Percentiles rank a stretch among this genome's conserved stretches.
Evolutionary conservation across 2,888 invertebrate species (phyloP).

Genomic region (Bellardia bayeri): DNA sequence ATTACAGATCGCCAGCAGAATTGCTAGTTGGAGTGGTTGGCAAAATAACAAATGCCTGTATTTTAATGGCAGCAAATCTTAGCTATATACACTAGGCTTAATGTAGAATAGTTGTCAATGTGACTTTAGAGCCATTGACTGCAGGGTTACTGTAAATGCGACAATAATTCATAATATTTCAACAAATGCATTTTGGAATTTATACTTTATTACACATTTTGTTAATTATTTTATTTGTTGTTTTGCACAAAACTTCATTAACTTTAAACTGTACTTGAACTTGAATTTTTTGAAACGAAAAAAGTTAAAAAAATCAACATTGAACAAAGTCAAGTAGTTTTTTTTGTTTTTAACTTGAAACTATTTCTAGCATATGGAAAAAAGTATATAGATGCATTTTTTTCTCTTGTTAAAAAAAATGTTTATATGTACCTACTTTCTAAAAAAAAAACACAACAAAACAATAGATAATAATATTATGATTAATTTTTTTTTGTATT

Average conservation of each 20-base stretch:
- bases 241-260: not conserved
- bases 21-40: too few relatives aligned
- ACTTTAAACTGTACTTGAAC: conserved; percentile 58
- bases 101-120: too few relatives aligned
- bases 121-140: too few relatives aligned
- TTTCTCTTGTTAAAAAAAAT: conserved; percentile 28
- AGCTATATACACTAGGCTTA: too few relatives aligned
- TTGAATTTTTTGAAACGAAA: conserved; percentile 24
- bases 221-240: not conserved
- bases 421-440: conserved; percentile 65
- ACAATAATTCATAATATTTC: too few relatives aligned
- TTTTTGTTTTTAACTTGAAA: conserved; percentile 13
- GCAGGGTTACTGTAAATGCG: too few relatives aligned
- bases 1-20: too few relatives aligned
- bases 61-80: too few relatives aligned
- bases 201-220: not conserved
- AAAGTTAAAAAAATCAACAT: conserved; percentile 30
- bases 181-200: too few relatives aligned
- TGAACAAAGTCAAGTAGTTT: conserved; percentile 47
- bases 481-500: conserved; percentile 36
- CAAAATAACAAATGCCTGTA: too few relatives aligned
- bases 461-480: conserved; percentile 34
- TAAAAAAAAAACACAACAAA: conserved; percentile 38
- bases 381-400: conserved; percentile 3
- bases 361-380: not conserved